phyloP scores from a whole-genome alignment of 2,888 invertebrate species.

The Orthonychiurus folsomi region DNA sequence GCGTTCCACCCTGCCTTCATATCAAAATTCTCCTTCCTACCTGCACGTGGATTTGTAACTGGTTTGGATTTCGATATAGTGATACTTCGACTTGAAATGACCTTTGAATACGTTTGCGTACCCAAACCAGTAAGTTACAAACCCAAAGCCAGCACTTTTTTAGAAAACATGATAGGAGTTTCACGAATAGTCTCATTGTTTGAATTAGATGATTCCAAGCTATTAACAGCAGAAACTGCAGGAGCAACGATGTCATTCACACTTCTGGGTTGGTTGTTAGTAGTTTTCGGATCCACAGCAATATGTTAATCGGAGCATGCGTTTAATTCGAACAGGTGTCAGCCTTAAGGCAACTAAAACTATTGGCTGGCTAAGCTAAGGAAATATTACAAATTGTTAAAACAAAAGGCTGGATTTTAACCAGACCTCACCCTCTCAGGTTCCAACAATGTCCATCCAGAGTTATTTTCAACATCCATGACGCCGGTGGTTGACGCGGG shows the following conservation, averaged over 20 bases:
- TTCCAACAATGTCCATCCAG: conserved; percentile 34
- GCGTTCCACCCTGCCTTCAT: too few relatives aligned
- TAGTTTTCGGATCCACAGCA: background rate
- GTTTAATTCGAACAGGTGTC: too few relatives aligned
- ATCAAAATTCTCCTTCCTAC: too few relatives aligned
- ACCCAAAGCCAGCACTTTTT: too few relatives aligned
- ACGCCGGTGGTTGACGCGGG: background rate
- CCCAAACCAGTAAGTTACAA: too few relatives aligned
- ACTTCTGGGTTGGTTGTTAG: background rate
- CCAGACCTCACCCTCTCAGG: conserved; percentile 23
- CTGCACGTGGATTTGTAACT: too few relatives aligned
- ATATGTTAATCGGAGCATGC: background rate
- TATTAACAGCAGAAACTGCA: background rate
- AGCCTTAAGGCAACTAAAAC: background rate
- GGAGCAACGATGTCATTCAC: background rate
- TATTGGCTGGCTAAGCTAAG: background rate
- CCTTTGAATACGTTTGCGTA: too few relatives aligned
- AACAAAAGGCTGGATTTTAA: too few relatives aligned
- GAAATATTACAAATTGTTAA: too few relatives aligned
- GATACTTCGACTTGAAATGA: too few relatives aligned
- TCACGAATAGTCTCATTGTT: conserved; percentile 6
- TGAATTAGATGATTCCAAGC: background rate
- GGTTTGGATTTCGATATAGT: too few relatives aligned
- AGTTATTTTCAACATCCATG: conserved; percentile 16
- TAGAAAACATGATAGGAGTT: background rate